phyloP scores from a whole-genome alignment of 2,888 invertebrate species.

The Hartigia nigra region DNA sequence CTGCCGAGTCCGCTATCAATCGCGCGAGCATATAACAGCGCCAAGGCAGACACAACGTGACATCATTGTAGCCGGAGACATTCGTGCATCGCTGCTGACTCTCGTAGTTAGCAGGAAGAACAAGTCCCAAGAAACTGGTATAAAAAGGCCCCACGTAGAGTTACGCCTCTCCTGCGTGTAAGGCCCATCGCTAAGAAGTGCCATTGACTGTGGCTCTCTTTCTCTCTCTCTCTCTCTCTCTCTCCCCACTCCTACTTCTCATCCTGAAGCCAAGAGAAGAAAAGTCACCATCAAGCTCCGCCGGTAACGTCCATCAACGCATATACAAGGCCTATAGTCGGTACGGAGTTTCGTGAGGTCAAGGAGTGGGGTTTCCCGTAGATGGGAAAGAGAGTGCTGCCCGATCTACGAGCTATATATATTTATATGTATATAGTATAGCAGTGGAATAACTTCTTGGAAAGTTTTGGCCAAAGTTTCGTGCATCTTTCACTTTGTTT shows the following conservation, averaged over 20 bases:
- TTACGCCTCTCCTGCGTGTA: background rate
- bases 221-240: no score
- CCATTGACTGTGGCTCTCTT: background rate
- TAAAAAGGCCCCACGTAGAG: background rate
- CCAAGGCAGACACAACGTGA: background rate
- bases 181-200: background rate
- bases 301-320: background rate
- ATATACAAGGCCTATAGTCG: background rate
- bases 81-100: background rate
- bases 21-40: conserved; percentile 18
- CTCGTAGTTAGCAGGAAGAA: background rate
- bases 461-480: background rate
- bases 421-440: background rate
- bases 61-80: background rate
- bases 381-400: background rate
- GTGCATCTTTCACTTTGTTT: background rate
- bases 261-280: background rate
- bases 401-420: conserved; percentile 4
- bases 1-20: conserved; percentile 19
- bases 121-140: background rate
- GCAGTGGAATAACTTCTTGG: background rate
- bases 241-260: background rate
- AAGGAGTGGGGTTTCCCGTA: background rate
- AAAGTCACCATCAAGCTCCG: background rate
- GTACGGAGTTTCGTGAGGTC: background rate